Conservation (phyloP, 2,797 vertebrate species). For the Gorsachius magnificus region DNA sequence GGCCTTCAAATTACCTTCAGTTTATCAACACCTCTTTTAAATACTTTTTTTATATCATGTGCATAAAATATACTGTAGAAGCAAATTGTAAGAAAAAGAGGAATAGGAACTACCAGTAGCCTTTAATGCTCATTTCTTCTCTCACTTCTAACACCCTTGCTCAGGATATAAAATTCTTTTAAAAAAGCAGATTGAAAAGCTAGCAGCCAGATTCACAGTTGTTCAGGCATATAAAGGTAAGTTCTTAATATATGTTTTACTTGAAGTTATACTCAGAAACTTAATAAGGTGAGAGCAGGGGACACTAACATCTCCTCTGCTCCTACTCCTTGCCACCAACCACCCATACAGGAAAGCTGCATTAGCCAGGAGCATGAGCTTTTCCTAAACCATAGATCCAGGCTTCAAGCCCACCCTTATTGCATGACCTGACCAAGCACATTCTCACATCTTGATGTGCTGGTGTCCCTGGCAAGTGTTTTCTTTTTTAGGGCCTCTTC, state of each 20-base stretch:
- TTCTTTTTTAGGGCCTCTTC: not conserved
- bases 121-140: not conserved
- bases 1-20: not conserved
- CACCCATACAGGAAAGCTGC: not conserved
- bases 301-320: fast-evolving
- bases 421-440: not conserved
- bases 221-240: not conserved
- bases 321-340: fast-evolving
- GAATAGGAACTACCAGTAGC: not conserved
- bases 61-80: not conserved
- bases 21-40: not conserved
- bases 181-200: not conserved
- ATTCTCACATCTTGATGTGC: not conserved
- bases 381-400: not conserved
- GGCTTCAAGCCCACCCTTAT: not conserved
- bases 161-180: not conserved
- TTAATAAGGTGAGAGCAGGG: not conserved
- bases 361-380: not conserved
- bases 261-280: not conserved
- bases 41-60: not conserved
- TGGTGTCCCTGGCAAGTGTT: not conserved
- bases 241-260: not conserved
- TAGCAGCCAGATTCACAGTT: not conserved
- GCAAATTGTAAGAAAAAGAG: not conserved
- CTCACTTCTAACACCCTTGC: not conserved